Base-by-base conservation (phyloP, 1,140 invertebrate genomes). In the Varroa destructor region DNA sequence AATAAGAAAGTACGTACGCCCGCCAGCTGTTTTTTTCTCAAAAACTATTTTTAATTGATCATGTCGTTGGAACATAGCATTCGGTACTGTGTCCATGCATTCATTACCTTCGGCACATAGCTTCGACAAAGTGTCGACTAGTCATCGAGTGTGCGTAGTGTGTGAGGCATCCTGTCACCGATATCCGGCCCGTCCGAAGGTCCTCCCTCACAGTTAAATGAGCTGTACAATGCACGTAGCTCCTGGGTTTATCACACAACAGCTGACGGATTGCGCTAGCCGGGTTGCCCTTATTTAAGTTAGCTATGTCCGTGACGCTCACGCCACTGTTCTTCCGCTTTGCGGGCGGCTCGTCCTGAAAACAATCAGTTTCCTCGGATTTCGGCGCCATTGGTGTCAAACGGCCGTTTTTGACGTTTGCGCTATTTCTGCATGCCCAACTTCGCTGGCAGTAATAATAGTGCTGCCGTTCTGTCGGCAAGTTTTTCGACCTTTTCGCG, bases 91-190 rank as follows among this genome's bases (percentile, higher is more conserved):
- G 25, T 25, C 25, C 25, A 25, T 25, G 25, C 25, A 25, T 25
- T 25, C 25, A 25, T 25, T 58, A 43, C 40, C 61, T 46, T 67
- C 61, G 61, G 61, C 40, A 67, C 3, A 67, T 67, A 12, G 61
- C 40, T 37, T 67, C 61, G 61, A 40, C 46, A 37, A 67, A 67
- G 5, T 67, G 61, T 12, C 61, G 61, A 12, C 40, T 67, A 5
- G 61, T 67, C 61, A 67, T 67, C 61, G 61, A 67, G 46, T 67
- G 61, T 5, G 40, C 61, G 61, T 67, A 67, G 37, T 67, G 61
- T 2, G 61, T 67, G 12, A 67, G 37, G 37, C 61, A 67, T 14
- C 61, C 61, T 37, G 61, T 67, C 10, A 67, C 61, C 40, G 37
- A 43, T 12, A 67, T 67, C 12, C 12, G 40, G 8, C 61, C 61